Evolutionary conservation across 1,140 invertebrate species (phyloP).

Genomic region (Coelopa frigida): DNA sequence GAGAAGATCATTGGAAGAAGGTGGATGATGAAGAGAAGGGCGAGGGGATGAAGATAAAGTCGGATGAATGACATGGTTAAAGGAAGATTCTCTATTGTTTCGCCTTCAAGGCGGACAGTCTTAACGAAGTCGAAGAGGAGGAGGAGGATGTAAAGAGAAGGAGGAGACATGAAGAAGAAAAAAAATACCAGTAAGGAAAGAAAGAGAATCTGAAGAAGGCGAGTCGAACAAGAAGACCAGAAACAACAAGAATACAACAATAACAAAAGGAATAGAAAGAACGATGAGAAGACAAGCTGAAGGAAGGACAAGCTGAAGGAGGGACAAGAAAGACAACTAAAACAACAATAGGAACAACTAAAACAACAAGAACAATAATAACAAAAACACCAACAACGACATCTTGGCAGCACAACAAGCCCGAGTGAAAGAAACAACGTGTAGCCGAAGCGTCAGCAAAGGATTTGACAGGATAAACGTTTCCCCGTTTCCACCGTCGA

Average conservation of each 20-base stretch:
- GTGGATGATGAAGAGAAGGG: not conserved
- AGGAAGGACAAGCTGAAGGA: not conserved
- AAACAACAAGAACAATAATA: not conserved
- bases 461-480: constrained; percentile 12
- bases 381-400: constrained; percentile 1
- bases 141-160: not conserved
- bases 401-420: not conserved
- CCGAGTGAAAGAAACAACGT: not conserved
- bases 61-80: not conserved
- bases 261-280: not conserved
- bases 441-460: constrained; percentile 10
- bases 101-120: not conserved
- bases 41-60: not conserved
- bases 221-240: not conserved
- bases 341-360: not conserved
- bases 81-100: too few species aligned
- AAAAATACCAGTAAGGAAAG: not conserved
- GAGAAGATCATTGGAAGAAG: not conserved
- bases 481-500: too few species aligned
- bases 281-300: not conserved
- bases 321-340: not conserved
- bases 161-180: too few species aligned
- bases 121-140: not conserved
- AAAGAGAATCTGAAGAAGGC: not conserved
- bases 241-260: not conserved